These are phyloP conservation scores for Drosophila kanapiae DNA, from an alignment of 1,140 invertebrate species.

Conservation along the genomic window DNA sequence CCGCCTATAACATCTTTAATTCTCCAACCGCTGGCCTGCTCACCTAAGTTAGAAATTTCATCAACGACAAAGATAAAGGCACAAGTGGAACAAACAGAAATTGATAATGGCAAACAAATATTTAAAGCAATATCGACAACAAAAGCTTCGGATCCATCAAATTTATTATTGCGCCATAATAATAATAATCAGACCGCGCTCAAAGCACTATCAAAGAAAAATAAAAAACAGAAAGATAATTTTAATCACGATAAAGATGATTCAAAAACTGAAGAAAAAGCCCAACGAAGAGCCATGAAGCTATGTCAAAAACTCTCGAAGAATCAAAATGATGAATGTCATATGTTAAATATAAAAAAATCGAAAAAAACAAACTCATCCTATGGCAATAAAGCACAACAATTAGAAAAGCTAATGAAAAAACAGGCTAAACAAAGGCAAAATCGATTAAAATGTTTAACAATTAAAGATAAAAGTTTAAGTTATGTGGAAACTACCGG, in stretches of 20 bases:
- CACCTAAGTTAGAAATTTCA: not conserved
- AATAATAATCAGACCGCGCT: not conserved
- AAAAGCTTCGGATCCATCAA: not conserved
- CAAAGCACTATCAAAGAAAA: constrained; percentile 35
- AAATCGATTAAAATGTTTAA: constrained; percentile 42
- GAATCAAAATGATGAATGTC: constrained; percentile 14
- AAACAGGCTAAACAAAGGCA: constrained; percentile 71
- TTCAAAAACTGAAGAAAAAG: constrained; percentile 58
- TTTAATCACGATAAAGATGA: constrained; percentile 7
- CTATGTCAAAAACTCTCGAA: constrained; percentile 65
- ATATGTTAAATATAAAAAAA: constrained; percentile 40
- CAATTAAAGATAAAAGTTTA: not conserved
- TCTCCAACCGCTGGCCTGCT: not conserved
- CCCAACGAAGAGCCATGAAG: constrained; percentile 65
- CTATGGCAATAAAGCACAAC: constrained; percentile 39
- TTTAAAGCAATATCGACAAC: not conserved
- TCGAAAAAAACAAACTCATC: constrained; percentile 33
- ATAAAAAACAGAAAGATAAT: constrained; percentile 48
- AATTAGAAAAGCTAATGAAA: constrained; percentile 66
- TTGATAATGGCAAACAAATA: constrained; percentile 1
- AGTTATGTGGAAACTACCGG: not conserved
- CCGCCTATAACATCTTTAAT: constrained; percentile 40
- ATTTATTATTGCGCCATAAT: not conserved
- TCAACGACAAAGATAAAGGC: constrained; percentile 1
- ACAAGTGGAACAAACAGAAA: not conserved